Evolutionary conservation across 2,113 vertebrate genomes (phyloP).

Genomic region (Xyrauchen texanus): DNA sequence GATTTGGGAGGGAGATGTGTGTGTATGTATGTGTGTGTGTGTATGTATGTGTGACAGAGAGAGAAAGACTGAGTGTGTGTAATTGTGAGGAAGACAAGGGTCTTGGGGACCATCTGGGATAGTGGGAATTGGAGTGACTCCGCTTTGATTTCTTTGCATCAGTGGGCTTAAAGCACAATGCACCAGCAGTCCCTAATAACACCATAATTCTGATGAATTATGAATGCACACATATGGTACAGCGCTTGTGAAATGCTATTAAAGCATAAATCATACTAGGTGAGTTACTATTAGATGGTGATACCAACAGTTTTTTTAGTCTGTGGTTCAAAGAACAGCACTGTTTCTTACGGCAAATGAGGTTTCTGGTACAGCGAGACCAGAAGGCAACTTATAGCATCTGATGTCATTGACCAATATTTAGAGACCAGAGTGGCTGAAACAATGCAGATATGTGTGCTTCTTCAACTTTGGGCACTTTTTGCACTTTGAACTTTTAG

Average conservation of each 20-base stretch:
- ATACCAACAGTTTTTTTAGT: neutral
- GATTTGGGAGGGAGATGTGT: neutral
- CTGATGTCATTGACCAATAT: neutral
- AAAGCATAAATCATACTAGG: constrained; percentile 28
- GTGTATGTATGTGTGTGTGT: too few species aligned
- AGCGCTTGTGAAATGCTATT: constrained; percentile 21
- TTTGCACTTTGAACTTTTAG: too few species aligned
- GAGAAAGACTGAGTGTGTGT: neutral
- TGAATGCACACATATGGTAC: constrained; percentile 30
- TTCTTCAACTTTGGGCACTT: too few species aligned
- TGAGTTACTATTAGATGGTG: constrained; percentile 28
- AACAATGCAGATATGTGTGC: too few species aligned
- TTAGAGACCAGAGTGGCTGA: too few species aligned
- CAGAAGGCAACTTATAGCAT: neutral
- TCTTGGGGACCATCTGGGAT: constrained; percentile 49
- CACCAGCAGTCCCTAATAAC: constrained; percentile 21
- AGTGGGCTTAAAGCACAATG: neutral
- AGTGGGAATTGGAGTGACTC: constrained; percentile 24
- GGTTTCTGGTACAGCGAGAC: neutral
- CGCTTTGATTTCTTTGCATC: constrained; percentile 21
- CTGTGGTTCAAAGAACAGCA: neutral
- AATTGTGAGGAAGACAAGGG: constrained; percentile 19
- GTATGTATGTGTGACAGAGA: neutral
- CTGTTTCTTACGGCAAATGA: neutral
- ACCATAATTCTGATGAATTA: constrained; percentile 39